phyloP scores from a whole-genome alignment of 2,797 vertebrate species.

The Microtus agrestis region DNA sequence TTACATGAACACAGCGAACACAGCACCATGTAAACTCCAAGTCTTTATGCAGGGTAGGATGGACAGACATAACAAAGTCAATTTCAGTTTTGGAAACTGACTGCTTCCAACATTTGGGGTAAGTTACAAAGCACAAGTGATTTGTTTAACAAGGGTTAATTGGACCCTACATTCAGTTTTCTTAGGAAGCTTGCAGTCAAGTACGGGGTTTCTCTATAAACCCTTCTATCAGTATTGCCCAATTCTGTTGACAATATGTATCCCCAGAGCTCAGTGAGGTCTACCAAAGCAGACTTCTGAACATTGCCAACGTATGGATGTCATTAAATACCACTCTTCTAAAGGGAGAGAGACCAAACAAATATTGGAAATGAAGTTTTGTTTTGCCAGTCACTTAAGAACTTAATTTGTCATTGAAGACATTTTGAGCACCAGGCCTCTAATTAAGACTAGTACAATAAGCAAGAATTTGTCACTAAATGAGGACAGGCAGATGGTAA shows the following conservation, averaged over 20 bases:
- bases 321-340: background rate
- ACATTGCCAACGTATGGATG: background rate
- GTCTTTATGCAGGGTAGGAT: background rate
- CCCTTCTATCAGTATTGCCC: background rate
- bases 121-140: background rate
- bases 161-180: background rate
- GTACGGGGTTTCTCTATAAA: background rate
- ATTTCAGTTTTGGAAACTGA: slow-evolving; percentile 16
- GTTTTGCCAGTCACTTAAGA: background rate
- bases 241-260: background rate
- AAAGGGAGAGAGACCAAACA: background rate
- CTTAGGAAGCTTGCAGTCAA: background rate
- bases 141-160: background rate
- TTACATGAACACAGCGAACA: background rate
- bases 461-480: slow-evolving; percentile 15
- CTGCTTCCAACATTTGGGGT: background rate
- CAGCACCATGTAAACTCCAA: background rate
- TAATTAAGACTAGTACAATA: background rate
- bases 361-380: background rate
- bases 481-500: background rate
- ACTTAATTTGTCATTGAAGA: background rate
- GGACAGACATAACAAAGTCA: background rate
- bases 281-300: background rate
- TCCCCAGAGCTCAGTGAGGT: background rate
- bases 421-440: background rate